Percentiles rank a stretch among this genome's conserved stretches.
Conservation (phyloP, 2,113 vertebrate species). For the Pristiophorus japonicus region DNA sequence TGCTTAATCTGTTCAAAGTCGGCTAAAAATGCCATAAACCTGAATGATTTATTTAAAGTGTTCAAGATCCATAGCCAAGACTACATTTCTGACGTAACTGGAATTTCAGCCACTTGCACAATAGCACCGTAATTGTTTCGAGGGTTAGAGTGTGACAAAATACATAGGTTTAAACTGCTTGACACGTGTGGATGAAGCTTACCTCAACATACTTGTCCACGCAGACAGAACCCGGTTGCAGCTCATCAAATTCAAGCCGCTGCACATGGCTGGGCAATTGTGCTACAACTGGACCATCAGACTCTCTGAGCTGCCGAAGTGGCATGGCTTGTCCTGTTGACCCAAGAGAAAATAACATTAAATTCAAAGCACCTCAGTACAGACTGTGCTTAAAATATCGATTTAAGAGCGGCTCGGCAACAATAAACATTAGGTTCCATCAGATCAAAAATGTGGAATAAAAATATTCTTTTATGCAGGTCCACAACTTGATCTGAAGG, state of each 20-base stretch:
- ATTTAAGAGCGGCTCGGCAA: not conserved
- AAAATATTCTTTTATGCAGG: not conserved
- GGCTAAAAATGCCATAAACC: not conserved
- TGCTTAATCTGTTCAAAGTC: not conserved
- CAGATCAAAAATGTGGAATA: not conserved
- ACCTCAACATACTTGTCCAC: conserved; percentile 55
- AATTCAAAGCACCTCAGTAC: not conserved
- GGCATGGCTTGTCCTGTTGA: conserved; percentile 50
- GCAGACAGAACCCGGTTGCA: conserved; percentile 47
- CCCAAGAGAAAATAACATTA: conserved; percentile 24
- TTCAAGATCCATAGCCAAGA: not conserved
- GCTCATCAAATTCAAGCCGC: conserved; percentile 45
- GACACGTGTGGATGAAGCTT: not conserved
- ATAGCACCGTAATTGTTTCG: not conserved
- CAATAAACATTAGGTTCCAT: not conserved
- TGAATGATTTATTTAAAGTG: not conserved
- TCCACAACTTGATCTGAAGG: not conserved
- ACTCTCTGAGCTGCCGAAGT: conserved; percentile 48
- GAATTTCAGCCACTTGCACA: not conserved
- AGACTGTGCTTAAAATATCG: not conserved
- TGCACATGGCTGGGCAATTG: conserved; percentile 47
- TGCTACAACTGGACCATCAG: conserved; percentile 41
- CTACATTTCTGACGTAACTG: not conserved
- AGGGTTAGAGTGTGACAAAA: not conserved
- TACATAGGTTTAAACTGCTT: not conserved